Percentiles rank a stretch among this genome's conserved stretches.
Conservation (phyloP, 2,888 invertebrate genomes). For the Caenorhabditis uteleia region DNA sequence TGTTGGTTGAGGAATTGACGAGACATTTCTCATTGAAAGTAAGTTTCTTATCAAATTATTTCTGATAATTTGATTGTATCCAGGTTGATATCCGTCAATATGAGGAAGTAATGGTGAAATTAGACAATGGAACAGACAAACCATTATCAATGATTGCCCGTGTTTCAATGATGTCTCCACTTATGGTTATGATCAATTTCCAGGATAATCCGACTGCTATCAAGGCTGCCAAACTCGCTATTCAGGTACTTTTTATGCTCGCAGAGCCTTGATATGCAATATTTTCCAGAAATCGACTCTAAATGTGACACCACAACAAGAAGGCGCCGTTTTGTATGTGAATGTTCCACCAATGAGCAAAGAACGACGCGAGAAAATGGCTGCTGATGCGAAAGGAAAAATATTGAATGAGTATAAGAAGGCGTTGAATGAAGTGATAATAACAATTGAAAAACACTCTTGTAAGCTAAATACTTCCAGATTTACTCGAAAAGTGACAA, state of each 20-base stretch:
- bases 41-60: background rate
- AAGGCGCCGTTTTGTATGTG: conserved; percentile 61
- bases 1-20: conserved; percentile 32
- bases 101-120: conserved; percentile 57
- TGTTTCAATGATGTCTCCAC: conserved; percentile 55
- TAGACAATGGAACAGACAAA: conserved; percentile 59
- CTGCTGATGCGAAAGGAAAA: conserved; percentile 81
- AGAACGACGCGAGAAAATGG: conserved; percentile 86
- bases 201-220: conserved; percentile 62
- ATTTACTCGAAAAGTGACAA: conserved; percentile 76
- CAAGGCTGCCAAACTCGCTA: conserved; percentile 55
- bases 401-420: conserved; percentile 68
- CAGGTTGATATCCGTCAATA: conserved; percentile 60
- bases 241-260: conserved; percentile 46
- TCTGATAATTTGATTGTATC: conserved; percentile 26
- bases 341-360: conserved; percentile 79
- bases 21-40: conserved; percentile 49
- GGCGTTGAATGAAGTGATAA: conserved; percentile 55
- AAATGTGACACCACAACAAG: conserved; percentile 60
- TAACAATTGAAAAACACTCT: too few species aligned
- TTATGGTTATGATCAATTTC: conserved; percentile 63
- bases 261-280: background rate
- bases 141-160: conserved; percentile 53
- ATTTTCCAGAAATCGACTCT: conserved; percentile 50
- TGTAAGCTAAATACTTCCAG: conserved; percentile 7